Evolutionary conservation across 2,113 vertebrate species (phyloP), one percentile per base, ranked within the genome.

Genomic region (Myiagra hebetior): DNA sequence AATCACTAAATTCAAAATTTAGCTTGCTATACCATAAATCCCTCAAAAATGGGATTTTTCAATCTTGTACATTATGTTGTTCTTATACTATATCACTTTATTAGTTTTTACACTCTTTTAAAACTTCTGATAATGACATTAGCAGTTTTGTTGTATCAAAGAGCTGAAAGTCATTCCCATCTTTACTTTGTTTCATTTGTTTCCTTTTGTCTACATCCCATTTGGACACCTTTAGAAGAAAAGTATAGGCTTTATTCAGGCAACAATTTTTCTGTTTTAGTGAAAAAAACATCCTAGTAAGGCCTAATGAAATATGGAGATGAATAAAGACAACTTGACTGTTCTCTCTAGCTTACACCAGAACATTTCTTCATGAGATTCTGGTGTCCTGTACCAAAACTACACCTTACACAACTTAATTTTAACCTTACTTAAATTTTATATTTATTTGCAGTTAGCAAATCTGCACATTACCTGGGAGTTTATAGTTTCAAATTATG

Each of bases 1-100:
- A 96, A 85, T 68, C 44, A 64, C 77, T 85, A 74, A 72, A 94
- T 95, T 96, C 79, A 94, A 92, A 90, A 91, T 62, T 44, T 19
- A 91, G 9, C 5, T 80, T 46, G 24, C 60, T 95, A 50, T 55
- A 24, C 44, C 64, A 89, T 82, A 89, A 94, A 97, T 69, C 30
- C 21, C 63, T 91, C 76, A 73, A 69, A 65, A 92, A 85, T 26
- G 18, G 50, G 62, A 21, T 27, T 83, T 97, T 96, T 95, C 64
- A 74, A 42, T 94, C 90, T 96, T 81, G 62, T 59, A n/a, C n/a
- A 60, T 64, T 60, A 39, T 39, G 19, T 33, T 83, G 30, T 37
- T 85, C 23, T 39, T 44, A n/a, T 3, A 62, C 7, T 31, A 16
- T 19, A 37, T 19, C 69, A 26, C 21, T 88, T 57, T 22, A 27